A percentile compares a stretch with the other conserved stretches of the same genome.
Evolutionary conservation across 2,797 vertebrate genomes (phyloP).

Genomic region (Dromococcyx pavoninus): DNA sequence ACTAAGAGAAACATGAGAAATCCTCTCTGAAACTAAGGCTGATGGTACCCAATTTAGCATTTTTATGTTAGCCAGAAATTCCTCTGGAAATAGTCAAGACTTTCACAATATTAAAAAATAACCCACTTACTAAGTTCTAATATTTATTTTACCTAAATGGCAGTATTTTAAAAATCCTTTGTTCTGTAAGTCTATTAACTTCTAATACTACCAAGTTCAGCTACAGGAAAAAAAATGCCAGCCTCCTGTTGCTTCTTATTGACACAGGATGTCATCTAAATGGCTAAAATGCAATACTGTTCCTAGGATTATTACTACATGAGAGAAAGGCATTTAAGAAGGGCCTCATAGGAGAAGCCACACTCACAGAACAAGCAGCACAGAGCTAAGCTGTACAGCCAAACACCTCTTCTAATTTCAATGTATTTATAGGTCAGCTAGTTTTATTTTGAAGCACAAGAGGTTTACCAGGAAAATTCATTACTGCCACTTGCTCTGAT

Average conservation of each 20-base stretch:
- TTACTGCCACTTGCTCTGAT: conserved; percentile 75
- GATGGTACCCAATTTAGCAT: not conserved
- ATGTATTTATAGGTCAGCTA: conserved; percentile 77
- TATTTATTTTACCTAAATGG: conserved; percentile 62
- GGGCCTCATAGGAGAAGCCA: not conserved
- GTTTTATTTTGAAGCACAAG: conserved; percentile 73
- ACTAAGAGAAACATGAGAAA: conserved; percentile 22
- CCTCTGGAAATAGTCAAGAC: conserved; percentile 53
- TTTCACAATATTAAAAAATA: conserved; percentile 14
- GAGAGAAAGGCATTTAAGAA: not conserved
- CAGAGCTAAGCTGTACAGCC: conserved; percentile 50
- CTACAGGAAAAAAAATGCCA: not conserved
- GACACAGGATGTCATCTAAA: conserved; percentile 16
- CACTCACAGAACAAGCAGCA: conserved; percentile 9
- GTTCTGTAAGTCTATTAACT: conserved; percentile 70
- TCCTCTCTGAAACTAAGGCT: not conserved
- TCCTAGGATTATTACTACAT: not conserved
- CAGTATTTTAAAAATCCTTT: conserved; percentile 67
- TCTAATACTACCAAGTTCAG: conserved; percentile 62
- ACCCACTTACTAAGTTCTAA: conserved; percentile 8
- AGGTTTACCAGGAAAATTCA: conserved; percentile 77
- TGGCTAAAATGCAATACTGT: not conserved
- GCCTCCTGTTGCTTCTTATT: conserved; percentile 11
- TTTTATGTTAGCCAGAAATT: conserved; percentile 62
- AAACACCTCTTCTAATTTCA: conserved; percentile 68